A percentile compares a stretch with the other conserved stretches of the same genome.
Evolutionary conservation across 2,113 vertebrate species (phyloP).

Genomic region (Monopterus albus): DNA sequence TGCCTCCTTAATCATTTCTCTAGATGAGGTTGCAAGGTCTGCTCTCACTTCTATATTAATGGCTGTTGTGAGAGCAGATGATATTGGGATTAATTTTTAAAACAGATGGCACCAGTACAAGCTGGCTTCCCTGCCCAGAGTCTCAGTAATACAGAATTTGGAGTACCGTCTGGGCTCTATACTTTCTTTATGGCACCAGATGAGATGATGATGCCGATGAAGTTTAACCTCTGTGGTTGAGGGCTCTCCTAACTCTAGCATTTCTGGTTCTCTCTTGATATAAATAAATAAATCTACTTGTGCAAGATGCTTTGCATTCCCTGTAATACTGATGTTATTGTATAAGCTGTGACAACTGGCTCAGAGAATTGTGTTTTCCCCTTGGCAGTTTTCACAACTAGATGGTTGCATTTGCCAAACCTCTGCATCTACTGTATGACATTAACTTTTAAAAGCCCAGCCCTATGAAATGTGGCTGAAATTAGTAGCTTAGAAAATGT

Average conservation of each 20-base stretch:
- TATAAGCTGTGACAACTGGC: background rate
- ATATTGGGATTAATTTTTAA: background rate
- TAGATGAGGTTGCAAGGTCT: no score
- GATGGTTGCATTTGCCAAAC: conserved; percentile 1
- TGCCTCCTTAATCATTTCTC: background rate
- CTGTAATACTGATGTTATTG: background rate
- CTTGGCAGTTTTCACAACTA: background rate
- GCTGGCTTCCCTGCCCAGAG: background rate
- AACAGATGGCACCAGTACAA: background rate
- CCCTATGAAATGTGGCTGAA: background rate
- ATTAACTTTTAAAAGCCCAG: conserved; percentile 2
- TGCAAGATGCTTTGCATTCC: background rate
- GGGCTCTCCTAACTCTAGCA: background rate
- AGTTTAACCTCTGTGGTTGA: no score
- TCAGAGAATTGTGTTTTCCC: background rate
- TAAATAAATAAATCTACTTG: background rate
- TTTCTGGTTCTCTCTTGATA: background rate
- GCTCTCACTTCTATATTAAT: background rate
- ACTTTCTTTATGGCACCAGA: background rate
- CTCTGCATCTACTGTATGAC: background rate
- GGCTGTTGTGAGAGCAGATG: background rate
- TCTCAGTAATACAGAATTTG: background rate
- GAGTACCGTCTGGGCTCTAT: background rate
- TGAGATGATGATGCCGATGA: background rate
- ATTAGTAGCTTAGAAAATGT: background rate